These are phyloP conservation scores for Microctonus hyperodae DNA, from an alignment of 2,888 invertebrate species.

Conservation along the genomic window DNA sequence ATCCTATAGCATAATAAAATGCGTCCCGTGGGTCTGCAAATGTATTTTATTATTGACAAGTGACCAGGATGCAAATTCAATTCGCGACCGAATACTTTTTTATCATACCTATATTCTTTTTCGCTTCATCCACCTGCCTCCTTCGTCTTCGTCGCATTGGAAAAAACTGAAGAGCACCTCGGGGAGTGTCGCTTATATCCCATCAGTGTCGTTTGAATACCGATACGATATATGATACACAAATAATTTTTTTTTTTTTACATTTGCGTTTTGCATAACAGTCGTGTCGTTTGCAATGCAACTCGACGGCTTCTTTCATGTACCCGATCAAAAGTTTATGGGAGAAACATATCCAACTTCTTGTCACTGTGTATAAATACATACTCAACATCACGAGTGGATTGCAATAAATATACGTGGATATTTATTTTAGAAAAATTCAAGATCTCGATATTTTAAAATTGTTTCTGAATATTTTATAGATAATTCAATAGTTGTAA, in stretches of 20 bases:
- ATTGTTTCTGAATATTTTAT: no score
- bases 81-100: slow-evolving; percentile 47
- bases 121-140: not conserved
- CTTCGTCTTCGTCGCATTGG: slow-evolving; percentile 8
- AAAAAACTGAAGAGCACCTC: slow-evolving; percentile 44
- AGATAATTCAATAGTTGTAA: no score
- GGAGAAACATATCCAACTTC: not conserved
- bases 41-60: not conserved
- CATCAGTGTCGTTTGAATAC: slow-evolving; percentile 60
- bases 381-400: no score
- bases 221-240: slow-evolving; percentile 36
- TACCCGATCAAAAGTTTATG: not conserved
- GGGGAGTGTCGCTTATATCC: slow-evolving; percentile 59
- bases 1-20: no score
- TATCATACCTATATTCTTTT: not conserved
- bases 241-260: not conserved
- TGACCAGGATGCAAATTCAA: slow-evolving; percentile 57
- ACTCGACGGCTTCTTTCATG: not conserved
- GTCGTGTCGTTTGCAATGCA: not conserved
- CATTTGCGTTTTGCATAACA: not conserved
- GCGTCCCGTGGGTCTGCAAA: not conserved
- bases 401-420: no score
- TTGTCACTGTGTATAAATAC: not conserved
- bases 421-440: not conserved
- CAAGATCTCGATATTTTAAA: no score